Evolutionary conservation across 2,888 invertebrate species (phyloP).

Genomic region (Tyria jacobaeae): DNA sequence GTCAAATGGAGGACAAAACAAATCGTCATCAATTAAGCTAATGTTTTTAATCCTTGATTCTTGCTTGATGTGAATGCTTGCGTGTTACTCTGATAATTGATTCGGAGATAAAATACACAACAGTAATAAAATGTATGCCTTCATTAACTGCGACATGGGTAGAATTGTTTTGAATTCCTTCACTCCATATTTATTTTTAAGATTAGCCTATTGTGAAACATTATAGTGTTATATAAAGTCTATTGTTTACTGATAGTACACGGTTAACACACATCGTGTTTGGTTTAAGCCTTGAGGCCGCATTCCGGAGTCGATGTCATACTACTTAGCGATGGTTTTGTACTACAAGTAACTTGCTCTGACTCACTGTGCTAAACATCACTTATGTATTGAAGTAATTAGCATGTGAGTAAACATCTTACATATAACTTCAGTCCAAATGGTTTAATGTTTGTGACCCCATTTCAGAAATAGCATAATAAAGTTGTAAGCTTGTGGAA

Average conservation of each 20-base stretch:
- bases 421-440: constrained; percentile 45
- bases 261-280: constrained; percentile 60
- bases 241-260: constrained; percentile 72
- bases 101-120: not conserved
- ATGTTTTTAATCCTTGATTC: constrained; percentile 7
- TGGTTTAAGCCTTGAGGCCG: constrained; percentile 70
- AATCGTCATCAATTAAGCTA: not conserved
- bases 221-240: constrained; percentile 48
- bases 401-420: constrained; percentile 53
- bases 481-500: too few relatives aligned
- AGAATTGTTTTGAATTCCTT: constrained; percentile 18
- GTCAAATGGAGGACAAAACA: not conserved
- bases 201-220: constrained; percentile 42
- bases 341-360: constrained; percentile 42
- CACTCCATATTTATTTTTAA: constrained; percentile 30
- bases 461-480: constrained; percentile 57
- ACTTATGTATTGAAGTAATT: constrained; percentile 46
- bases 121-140: not conserved
- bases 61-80: not conserved
- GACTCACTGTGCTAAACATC: constrained; percentile 22
- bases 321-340: constrained; percentile 67
- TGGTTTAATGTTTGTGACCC: constrained; percentile 54
- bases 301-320: constrained; percentile 80
- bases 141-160: too few relatives aligned
- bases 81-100: not conserved